A percentile compares a stretch with the other conserved stretches of the same genome.
phyloP scores from a whole-genome alignment of 2,797 vertebrate genomes.

The Anguilla obscura region DNA sequence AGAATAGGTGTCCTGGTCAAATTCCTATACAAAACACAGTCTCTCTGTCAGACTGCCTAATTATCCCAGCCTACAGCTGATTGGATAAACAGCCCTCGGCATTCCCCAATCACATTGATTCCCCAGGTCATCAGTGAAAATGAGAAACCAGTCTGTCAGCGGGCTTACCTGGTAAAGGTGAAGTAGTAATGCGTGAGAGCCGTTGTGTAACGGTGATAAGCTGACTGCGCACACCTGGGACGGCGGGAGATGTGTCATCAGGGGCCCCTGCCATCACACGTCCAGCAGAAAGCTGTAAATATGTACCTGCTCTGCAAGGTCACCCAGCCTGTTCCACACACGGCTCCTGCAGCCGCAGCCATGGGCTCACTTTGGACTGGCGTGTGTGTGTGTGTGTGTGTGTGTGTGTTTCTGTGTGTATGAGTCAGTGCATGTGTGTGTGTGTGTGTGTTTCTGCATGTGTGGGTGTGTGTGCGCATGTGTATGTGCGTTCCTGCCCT shows the following conservation, averaged over 20 bases:
- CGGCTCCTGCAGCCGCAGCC: not conserved
- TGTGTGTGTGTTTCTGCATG: not conserved
- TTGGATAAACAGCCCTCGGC: too few species aligned
- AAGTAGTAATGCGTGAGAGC: not conserved
- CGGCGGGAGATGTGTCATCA: slow-evolving; percentile 30
- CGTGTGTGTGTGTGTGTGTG: not conserved
- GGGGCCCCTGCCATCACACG: not conserved
- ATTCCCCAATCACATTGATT: too few species aligned
- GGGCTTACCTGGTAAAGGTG: too few species aligned
- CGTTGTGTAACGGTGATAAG: not conserved
- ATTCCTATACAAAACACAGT: too few species aligned
- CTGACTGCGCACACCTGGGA: not conserved
- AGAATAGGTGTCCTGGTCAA: too few species aligned
- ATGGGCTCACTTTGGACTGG: not conserved
- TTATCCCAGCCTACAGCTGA: too few species aligned
- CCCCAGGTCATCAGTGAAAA: too few species aligned
- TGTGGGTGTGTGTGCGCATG: not conserved
- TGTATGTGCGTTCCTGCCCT: not conserved
- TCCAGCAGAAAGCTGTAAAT: slow-evolving; percentile 42
- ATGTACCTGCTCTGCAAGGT: slow-evolving; percentile 50
- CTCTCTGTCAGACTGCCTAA: too few species aligned
- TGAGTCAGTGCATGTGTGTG: not conserved
- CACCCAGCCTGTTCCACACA: slow-evolving; percentile 43
- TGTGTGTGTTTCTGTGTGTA: not conserved
- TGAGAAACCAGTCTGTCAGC: too few species aligned